Conservation (phyloP, 2,113 vertebrate genomes). For the Climacteris rufus region DNA sequence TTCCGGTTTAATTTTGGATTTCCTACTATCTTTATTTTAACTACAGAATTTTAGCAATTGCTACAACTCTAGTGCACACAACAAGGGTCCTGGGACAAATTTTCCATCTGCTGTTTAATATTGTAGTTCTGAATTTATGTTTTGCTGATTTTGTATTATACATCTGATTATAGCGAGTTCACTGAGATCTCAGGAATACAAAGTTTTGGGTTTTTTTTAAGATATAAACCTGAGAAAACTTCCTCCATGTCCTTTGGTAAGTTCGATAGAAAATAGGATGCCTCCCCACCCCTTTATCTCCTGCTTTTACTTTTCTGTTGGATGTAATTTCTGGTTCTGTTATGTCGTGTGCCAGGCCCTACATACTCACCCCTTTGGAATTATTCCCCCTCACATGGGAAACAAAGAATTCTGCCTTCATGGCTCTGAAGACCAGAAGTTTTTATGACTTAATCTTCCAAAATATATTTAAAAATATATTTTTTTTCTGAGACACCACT, state of each 20-base stretch:
- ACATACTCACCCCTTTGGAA: not conserved
- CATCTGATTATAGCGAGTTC: not conserved
- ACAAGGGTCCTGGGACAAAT: not conserved
- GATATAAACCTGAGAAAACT: not conserved
- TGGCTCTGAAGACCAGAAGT: not conserved
- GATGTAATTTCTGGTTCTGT: not conserved
- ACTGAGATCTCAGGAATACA: not conserved
- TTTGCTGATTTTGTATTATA: not conserved
- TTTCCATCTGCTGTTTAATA: not conserved
- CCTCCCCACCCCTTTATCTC: not conserved
- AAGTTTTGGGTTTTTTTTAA: not conserved
- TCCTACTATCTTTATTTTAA: not conserved
- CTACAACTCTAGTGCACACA: not conserved
- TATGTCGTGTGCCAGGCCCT: not conserved
- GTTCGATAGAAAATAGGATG: not conserved
- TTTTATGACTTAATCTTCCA: not conserved
- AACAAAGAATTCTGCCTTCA: not conserved
- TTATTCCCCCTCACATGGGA: not conserved
- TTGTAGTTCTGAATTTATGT: not conserved
- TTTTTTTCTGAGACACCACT: not conserved
- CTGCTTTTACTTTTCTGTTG: not conserved
- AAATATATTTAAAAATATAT: not conserved
- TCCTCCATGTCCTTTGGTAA: not conserved
- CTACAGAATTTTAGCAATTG: not conserved
- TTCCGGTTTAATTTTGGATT: not conserved